phyloP scores from a whole-genome alignment of 1,140 invertebrate genomes.

The Mycetomoellerius zeteki region DNA sequence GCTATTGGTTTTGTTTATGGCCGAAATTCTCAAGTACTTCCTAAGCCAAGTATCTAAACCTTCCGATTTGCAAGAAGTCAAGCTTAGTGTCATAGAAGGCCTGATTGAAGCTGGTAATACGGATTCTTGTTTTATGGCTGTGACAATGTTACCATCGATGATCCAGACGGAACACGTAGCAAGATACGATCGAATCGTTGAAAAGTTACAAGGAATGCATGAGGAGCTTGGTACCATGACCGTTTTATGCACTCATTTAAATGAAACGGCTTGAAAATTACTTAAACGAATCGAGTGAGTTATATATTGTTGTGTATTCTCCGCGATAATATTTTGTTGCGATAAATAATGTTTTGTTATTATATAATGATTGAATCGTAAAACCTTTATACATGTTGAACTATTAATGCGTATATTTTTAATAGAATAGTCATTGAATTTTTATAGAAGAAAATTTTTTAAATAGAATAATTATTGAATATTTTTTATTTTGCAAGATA shows the following conservation, averaged over 20 bases:
- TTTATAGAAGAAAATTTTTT: too few species aligned
- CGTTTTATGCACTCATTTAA: conserved; percentile 17
- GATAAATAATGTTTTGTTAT: neutral
- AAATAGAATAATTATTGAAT: too few species aligned
- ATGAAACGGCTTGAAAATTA: neutral
- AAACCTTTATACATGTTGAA: conserved; percentile 31
- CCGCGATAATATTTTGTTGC: neutral
- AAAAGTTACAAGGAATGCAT: conserved; percentile 40
- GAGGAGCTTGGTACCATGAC: conserved; percentile 43
- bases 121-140: conserved; percentile 66
- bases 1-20: conserved; percentile 11
- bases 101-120: conserved; percentile 32
- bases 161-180: neutral
- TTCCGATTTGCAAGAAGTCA: neutral
- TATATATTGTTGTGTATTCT: neutral
- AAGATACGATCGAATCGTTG: conserved; percentile 53
- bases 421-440: neutral
- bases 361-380: neutral
- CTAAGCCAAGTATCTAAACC: neutral
- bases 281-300: neutral
- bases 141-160: conserved; percentile 34
- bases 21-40: neutral
- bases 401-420: neutral
- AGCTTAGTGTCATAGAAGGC: conserved; percentile 55
- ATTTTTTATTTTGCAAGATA: too few species aligned